phyloP scores from a whole-genome alignment of 1,140 invertebrate species.

The Drosophila ficusphila region DNA sequence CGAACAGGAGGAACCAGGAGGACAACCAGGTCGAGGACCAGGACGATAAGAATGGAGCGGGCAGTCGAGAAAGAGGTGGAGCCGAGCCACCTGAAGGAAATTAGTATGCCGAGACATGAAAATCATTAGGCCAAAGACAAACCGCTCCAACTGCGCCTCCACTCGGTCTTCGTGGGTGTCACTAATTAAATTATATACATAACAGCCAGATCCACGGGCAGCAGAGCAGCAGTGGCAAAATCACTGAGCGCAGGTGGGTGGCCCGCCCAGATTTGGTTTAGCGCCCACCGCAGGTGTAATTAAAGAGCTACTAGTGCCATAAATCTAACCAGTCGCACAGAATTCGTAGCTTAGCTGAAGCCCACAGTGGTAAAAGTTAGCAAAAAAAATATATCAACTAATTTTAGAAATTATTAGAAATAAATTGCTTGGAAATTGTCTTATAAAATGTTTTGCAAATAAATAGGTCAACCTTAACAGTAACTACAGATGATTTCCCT shows the following conservation, averaged over 20 bases:
- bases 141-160: constrained; percentile 20
- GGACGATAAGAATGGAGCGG: constrained; percentile 13
- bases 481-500: background rate
- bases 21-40: too few species aligned
- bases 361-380: background rate
- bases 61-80: background rate
- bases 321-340: constrained; percentile 35
- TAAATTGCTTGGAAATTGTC: too few species aligned
- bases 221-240: background rate
- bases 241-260: background rate
- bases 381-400: background rate
- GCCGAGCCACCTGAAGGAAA: constrained; percentile 47
- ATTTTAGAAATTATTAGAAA: constrained; percentile 36
- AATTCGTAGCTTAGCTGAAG: background rate
- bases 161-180: constrained; percentile 49
- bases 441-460: too few species aligned
- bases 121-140: constrained; percentile 61
- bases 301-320: constrained; percentile 66
- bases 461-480: constrained; percentile 10
- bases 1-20: too few species aligned
- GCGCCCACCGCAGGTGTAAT: constrained; percentile 64
- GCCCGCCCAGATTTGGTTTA: constrained; percentile 25
- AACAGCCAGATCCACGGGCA: constrained; percentile 21
- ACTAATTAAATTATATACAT: constrained; percentile 77
- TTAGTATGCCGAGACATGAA: constrained; percentile 75